These are phyloP conservation scores for Halcyon chelicuti DNA, from an alignment of 2,797 vertebrate species.

Conservation along the genomic window DNA sequence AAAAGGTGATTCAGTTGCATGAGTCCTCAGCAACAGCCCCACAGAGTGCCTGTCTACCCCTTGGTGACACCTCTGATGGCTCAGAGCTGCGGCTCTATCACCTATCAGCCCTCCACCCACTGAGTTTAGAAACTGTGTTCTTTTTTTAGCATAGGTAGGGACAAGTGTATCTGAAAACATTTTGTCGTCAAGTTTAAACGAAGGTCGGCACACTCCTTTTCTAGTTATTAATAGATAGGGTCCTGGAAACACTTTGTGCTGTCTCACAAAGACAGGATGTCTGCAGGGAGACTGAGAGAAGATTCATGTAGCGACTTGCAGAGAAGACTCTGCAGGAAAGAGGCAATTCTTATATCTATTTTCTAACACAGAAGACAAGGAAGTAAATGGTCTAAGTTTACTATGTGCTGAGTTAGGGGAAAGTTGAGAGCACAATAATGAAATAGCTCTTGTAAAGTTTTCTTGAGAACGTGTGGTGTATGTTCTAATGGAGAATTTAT, in stretches of 20 bases:
- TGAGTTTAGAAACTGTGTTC: conserved; percentile 34
- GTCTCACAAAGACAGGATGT: conserved; percentile 34
- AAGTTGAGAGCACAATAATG: background rate
- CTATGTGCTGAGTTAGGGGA: background rate
- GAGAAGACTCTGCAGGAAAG: conserved; percentile 5
- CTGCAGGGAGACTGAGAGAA: background rate
- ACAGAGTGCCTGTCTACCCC: background rate
- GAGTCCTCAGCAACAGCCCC: background rate
- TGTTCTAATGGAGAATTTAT: background rate
- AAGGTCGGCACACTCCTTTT: conserved; percentile 6
- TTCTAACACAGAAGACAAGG: background rate
- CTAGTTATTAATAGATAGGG: background rate
- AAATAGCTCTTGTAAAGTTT: background rate
- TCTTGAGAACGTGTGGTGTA: background rate
- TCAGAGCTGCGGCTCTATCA: background rate
- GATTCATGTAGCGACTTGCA: background rate
- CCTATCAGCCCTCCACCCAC: conserved; percentile 6
- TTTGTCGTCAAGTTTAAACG: background rate
- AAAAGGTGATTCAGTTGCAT: background rate
- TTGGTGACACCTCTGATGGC: background rate
- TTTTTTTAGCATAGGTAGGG: background rate
- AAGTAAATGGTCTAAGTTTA: background rate
- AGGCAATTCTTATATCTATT: conserved; percentile 10
- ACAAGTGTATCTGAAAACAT: background rate
- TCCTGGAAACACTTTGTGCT: conserved; percentile 4